Evolutionary conservation across 2,888 invertebrate species (phyloP).

Genomic region (Meteorus colon): DNA sequence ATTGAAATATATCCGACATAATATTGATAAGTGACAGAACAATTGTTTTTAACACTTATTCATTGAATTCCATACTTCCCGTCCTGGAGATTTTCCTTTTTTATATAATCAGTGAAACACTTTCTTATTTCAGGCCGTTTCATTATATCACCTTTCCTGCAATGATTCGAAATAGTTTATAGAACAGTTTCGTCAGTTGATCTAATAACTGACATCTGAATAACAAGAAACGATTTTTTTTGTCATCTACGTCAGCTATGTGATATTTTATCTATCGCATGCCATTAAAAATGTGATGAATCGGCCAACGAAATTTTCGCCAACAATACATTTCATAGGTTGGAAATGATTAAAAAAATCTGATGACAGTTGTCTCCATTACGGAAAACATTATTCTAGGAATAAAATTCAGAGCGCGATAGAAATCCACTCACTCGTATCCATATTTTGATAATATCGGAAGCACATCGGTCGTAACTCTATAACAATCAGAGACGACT

Average conservation of each 20-base stretch:
- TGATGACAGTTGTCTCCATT: too few relatives aligned
- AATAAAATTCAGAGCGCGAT: conserved; percentile 19
- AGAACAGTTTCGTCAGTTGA: not conserved
- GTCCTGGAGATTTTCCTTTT: conserved; percentile 77
- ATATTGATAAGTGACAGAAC: not conserved
- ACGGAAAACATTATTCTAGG: conserved; percentile 10
- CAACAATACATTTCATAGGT: too few relatives aligned
- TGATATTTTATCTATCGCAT: too few relatives aligned
- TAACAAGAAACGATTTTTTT: too few relatives aligned
- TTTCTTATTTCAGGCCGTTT: conserved; percentile 79
- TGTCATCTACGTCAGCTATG: too few relatives aligned
- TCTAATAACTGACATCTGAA: too few relatives aligned
- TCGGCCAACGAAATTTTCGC: too few relatives aligned
- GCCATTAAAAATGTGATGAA: too few relatives aligned
- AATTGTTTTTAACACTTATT: not conserved
- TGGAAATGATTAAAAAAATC: too few relatives aligned
- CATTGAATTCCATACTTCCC: conserved; percentile 65
- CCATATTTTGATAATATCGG: conserved; percentile 79
- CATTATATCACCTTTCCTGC: conserved; percentile 79
- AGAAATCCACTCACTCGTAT: conserved; percentile 73
- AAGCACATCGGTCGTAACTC: conserved; percentile 80
- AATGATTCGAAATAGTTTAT: conserved; percentile 51
- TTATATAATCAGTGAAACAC: conserved; percentile 83
- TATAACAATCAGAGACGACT: conserved; percentile 80
- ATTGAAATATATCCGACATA: not conserved